Base-by-base conservation (phyloP, 2,797 vertebrate species). In the Podargus strigoides region DNA sequence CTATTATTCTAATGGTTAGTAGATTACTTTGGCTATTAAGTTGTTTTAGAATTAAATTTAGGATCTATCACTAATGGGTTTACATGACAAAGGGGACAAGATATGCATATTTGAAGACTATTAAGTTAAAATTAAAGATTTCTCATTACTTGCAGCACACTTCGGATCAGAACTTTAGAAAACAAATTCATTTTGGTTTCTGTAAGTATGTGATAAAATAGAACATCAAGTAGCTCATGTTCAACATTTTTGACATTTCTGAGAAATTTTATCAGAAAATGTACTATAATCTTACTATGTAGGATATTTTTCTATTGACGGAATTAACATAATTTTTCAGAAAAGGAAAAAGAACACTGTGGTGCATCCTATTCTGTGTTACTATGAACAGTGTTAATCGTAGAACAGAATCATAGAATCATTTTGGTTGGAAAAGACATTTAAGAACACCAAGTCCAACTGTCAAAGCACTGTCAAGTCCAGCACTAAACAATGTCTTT, bases 1-100 rank as follows among this genome's bases (percentile, higher is more conserved):
- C 77, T 85, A 73, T 95, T 95, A 95, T 95, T 94, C 62, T 85
- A 93, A 83, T 96, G 55, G 41, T 94, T 93, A 91, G 37, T 83
- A 86, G 62, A 92, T 90, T 96, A 85, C 79, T 87, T 93, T 88
- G 73, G 37, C 27, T 81, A 93, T 95, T 95, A 94, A 92, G 56
- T 72, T 94, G 21, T 72, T 90, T 87, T 60, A 86, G 27, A 84
- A 91, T 50, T 79, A 88, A 82, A 86, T 69, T 86, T 79, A 76
- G 13, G 22, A 72, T 56, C 20, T 63, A 42, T 64, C 34, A 47
- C 18, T 85, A 64, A 69, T 36, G 39, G 34, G 9, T 59, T 93
- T 87, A 60, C 63, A 63, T 50, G 64, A 80, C 13, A 87, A 73
- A 69, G 37, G 27, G 8, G 32, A 32, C 23, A 52, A 79, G 64